phyloP scores from a whole-genome alignment of 1,140 invertebrate genomes.

The Globodera ellingtonae region DNA sequence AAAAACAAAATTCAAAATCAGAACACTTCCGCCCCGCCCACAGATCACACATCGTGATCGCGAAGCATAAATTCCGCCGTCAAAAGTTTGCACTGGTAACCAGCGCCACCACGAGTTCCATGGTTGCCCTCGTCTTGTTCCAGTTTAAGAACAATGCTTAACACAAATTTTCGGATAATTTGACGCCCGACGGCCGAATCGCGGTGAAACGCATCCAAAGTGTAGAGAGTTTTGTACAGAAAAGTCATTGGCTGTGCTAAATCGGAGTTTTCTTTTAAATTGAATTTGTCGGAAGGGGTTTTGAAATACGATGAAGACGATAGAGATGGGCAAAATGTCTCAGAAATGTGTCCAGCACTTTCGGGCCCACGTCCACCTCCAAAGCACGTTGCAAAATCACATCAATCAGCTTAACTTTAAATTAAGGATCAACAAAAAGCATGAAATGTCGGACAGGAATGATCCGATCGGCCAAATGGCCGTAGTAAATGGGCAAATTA shows the following conservation, averaged over 20 bases:
- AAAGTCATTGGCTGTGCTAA: constrained; percentile 53
- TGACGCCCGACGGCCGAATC: constrained; percentile 9
- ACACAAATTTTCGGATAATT: constrained; percentile 35
- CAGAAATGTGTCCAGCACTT: constrained; percentile 33
- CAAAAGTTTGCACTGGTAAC: constrained; percentile 23
- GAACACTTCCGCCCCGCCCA: too few species aligned
- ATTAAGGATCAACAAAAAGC: neutral
- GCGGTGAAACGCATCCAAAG: constrained; percentile 14
- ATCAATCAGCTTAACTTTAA: constrained; percentile 38
- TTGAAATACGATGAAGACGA: constrained; percentile 44
- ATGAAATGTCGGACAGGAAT: constrained; percentile 28
- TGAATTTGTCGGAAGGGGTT: neutral
- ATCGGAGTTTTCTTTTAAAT: constrained; percentile 8
- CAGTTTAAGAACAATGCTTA: constrained; percentile 41
- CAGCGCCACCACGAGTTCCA: neutral
- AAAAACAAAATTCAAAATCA: constrained; percentile 14
- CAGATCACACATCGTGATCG: constrained; percentile 41
- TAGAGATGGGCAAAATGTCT: constrained; percentile 45
- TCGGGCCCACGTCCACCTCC: constrained; percentile 39
- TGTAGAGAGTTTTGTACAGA: constrained; percentile 52
- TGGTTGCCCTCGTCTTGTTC: constrained; percentile 32
- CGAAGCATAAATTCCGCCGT: constrained; percentile 44
- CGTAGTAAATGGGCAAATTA: constrained; percentile 40
- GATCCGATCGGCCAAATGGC: constrained; percentile 42
- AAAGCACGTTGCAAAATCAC: constrained; percentile 46